Base-by-base conservation (phyloP, 2,113 vertebrate species). In the Callocephalon fimbriatum region DNA sequence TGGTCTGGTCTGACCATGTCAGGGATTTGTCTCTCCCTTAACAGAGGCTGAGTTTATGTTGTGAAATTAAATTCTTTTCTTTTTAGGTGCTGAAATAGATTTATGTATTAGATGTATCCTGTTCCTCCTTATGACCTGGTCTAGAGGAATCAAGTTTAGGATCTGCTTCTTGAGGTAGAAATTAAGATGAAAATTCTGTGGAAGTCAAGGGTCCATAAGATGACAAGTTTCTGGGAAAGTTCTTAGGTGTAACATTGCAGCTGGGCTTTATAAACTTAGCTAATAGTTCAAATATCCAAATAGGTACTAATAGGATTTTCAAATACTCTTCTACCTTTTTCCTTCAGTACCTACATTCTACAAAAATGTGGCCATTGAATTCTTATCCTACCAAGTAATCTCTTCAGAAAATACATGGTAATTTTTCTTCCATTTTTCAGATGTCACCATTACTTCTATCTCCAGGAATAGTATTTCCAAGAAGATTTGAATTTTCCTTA, bases 91-190 rank as follows among this genome's bases (percentile, higher is more conserved):
- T 53, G n/a, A 51, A 31, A 17, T 45, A 38, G 11, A 9, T 38
- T 35, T 26, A 3, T 27, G 4, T 31, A 3, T 53, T 19, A 9
- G 17, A 4, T 27, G 22, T 38, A 37, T 15, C 1, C 2, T 8
- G 2, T 45, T 35, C 17, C 7, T 67, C 4, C 23, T 50, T 7
- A 8, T 3, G 45, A 22, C 9, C 38, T 15, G 18, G 12, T 37
- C 38, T 17, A 31, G 10, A 35, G n/a, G n/a, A 53, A 32, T n/a
- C 2, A 0, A 7, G 38, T n/a, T 80, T 26, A 14, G 8, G 6
- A 3, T 26, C 40, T 42, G 10, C 29, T 63, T 59, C 37, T 37
- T 16, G 35, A 45, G 21, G 40, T 22, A 27, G 18, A 25, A 72
- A 26, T 59, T 11, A 3, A 6, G 38, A 47, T 19, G 15, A 44